Conservation (phyloP, 2,888 invertebrate genomes). For the Onthophagus sagittarius region DNA sequence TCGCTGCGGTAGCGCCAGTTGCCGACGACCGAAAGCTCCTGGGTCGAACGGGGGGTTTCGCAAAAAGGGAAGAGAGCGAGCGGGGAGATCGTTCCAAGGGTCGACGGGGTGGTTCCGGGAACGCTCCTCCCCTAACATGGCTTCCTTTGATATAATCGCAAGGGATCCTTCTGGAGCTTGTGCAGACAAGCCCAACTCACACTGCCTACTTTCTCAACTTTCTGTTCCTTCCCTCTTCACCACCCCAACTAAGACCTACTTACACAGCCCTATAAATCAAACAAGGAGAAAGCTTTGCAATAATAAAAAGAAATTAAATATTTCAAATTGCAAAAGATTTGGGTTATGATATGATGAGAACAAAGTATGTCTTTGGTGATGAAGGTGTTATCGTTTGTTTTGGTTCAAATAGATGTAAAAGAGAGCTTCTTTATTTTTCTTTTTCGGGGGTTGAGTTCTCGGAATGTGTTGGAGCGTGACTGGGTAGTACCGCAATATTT, state of each 20-base stretch:
- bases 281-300: neutral
- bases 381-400: too few relatives aligned
- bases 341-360: too few relatives aligned
- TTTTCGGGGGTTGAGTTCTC: neutral
- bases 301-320: too few relatives aligned
- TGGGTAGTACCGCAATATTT: neutral
- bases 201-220: constrained; percentile 26
- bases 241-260: constrained; percentile 14
- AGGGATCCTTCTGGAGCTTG: constrained; percentile 41
- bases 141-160: constrained; percentile 48
- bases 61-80: constrained; percentile 26
- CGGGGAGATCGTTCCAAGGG: constrained; percentile 23
- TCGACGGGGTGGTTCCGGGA: constrained; percentile 33
- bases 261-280: constrained; percentile 16
- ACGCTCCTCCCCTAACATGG: constrained; percentile 49
- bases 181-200: constrained; percentile 30
- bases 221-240: constrained; percentile 30
- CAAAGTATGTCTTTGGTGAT: too few relatives aligned
- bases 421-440: neutral
- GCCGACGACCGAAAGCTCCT: constrained; percentile 28
- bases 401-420: neutral
- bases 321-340: too few relatives aligned
- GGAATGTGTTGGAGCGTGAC: neutral
- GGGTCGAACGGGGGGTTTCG: constrained; percentile 12
- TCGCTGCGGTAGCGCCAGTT: constrained; percentile 44